Evolutionary conservation across 2,113 vertebrate species (phyloP), one percentile per base, ranked within the genome.

Genomic region (Beaufortia kweichowensis): DNA sequence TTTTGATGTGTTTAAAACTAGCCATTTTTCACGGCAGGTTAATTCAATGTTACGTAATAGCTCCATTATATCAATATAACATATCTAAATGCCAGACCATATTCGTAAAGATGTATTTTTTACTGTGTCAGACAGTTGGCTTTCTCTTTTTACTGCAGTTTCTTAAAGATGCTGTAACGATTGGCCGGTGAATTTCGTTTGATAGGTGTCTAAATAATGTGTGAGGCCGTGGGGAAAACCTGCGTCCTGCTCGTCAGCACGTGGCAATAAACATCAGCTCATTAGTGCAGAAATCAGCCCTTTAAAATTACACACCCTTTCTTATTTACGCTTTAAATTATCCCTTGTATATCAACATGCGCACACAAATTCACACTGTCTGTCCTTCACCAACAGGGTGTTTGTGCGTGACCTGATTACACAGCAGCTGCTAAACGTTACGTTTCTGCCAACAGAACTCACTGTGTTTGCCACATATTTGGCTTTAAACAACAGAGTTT

Each of bases 211-310:
- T 39, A 31, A 57, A n/a, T 28, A 57, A 73, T 43, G 26, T 10
- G 2, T 2, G 6, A n/a, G 9, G 29, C 70, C 11, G 11, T 15
- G 19, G 39, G 56, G 70, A 21, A 59, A 48, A 71, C 50, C 15
- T 24, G 6, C n/a, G 0, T 29, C 29, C 29, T 24, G 4, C n/a
- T 61, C 70, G 39, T 71, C 53, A 57, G 7, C 28, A 6, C n/a
- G 26, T 4, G 8, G 8, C 50, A 73, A 73, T 73, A 73, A 61
- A 61, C 56, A 73, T 73, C 70, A 61, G 56, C 39, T 61, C 19
- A 73, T 73, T 60, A 73, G 70, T 39, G 19, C 69, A 28, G 50
- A 59, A 72, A 72, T 39, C 69, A 72, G 53, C 39, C 31, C 56
- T 61, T 60, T 73, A 73, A 73, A 24, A 73, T 61, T 43, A 50